Conservation (phyloP, 2,113 vertebrate genomes). For the Cairina moschata region DNA sequence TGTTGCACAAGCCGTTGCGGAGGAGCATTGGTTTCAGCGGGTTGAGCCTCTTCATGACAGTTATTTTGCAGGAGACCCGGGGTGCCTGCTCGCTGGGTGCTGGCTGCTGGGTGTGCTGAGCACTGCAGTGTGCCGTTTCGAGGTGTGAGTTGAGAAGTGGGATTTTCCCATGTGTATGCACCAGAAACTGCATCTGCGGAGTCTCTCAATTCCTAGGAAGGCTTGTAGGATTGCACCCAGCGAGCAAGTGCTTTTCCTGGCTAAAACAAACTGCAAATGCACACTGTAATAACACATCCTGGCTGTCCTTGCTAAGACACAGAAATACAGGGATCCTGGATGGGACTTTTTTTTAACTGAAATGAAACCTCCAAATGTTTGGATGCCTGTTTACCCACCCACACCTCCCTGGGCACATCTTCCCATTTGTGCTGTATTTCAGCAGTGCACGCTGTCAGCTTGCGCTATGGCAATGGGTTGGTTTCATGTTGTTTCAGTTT, state of each 20-base stretch:
- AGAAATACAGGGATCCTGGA: background rate
- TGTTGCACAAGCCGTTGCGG: background rate
- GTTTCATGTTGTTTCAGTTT: background rate
- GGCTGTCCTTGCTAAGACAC: background rate
- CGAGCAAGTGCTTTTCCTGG: background rate
- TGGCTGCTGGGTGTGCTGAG: background rate
- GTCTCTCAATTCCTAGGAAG: background rate
- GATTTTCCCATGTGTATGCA: background rate
- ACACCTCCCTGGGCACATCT: fast-evolving
- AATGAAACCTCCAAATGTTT: background rate
- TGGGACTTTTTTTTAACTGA: background rate
- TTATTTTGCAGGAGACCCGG: background rate
- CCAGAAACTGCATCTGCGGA: background rate
- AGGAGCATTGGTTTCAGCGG: background rate
- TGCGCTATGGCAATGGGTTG: background rate
- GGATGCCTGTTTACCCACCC: background rate
- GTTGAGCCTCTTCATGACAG: background rate
- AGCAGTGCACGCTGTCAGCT: fast-evolving
- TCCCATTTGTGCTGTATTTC: fast-evolving
- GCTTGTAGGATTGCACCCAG: background rate
- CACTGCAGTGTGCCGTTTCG: background rate
- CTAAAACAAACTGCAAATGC: background rate
- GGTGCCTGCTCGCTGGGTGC: background rate
- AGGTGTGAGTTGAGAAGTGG: background rate
- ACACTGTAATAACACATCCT: fast-evolving